A percentile compares a stretch with the other conserved stretches of the same genome.
Evolutionary conservation across 1,140 invertebrate species (phyloP).

Genomic region (Hycleus phaleratus): DNA sequence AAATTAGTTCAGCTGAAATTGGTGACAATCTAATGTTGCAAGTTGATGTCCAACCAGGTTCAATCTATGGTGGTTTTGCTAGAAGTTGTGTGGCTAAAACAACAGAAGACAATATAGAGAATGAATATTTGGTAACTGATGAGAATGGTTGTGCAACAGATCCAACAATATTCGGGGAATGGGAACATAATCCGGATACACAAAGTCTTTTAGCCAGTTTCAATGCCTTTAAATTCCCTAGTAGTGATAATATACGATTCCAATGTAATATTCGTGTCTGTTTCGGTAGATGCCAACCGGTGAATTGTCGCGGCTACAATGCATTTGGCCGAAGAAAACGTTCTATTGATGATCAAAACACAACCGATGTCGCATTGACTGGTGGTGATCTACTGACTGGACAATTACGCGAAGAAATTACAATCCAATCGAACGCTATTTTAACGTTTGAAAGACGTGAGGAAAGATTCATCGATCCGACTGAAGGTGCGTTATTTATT

Average conservation of each 20-base stretch:
- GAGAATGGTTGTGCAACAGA: conserved; percentile 91
- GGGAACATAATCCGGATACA: conserved; percentile 78
- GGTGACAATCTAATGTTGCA: conserved; percentile 85
- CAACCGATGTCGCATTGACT: conserved; percentile 50
- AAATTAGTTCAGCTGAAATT: conserved; percentile 86
- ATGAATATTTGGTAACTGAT: conserved; percentile 88
- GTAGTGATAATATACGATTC: conserved; percentile 89
- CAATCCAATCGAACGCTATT: conserved; percentile 86
- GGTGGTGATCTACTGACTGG: conserved; percentile 58
- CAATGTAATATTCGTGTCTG: conserved; percentile 93
- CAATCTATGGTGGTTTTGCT: conserved; percentile 91
- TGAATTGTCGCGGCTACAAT: conserved; percentile 85
- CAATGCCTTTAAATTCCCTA: conserved; percentile 94
- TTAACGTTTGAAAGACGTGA: conserved; percentile 80
- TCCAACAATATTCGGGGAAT: conserved; percentile 86
- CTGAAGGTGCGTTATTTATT: conserved; percentile 52
- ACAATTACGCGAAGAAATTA: conserved; percentile 85
- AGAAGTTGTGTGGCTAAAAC: conserved; percentile 88
- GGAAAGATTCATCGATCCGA: conserved; percentile 56
- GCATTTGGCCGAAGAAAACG: conserved; percentile 77
- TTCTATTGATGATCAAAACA: conserved; percentile 50
- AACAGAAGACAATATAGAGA: conserved; percentile 80
- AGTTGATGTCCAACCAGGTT: conserved; percentile 87
- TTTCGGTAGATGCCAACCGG: conserved; percentile 91
- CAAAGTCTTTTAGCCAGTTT: conserved; percentile 79